Base-by-base conservation (phyloP, 2,113 vertebrate genomes). In the Leptodactylus fuscus region DNA sequence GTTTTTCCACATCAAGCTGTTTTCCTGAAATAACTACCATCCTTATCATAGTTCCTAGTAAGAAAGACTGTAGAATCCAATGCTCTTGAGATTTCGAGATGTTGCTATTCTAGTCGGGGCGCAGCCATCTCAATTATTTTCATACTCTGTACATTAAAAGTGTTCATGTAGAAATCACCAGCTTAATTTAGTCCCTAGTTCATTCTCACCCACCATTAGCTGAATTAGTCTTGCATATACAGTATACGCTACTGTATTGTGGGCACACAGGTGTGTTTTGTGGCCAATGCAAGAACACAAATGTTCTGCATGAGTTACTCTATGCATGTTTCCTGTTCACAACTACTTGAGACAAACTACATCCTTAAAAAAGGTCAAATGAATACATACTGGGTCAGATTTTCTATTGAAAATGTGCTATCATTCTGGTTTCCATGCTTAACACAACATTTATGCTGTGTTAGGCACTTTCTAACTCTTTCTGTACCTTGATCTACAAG, bases 11-110 rank as follows among this genome's bases (percentile, higher is more conserved):
- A n/a, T 22, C 18, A 71, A n/a, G 18, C 69, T 11, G 34, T 36
- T 22, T 70, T 70, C 34, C 13, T 71, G 36, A 71, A 71, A 71
- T 71, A 41, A 20, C 69, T 41, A 41, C n/a, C 9, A n/a, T 71
- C n/a, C 36, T 41, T 41, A 20, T 38, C 18, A 44, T 41, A 7
- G 12, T n/a, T 22, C 20, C 2, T 36, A 41, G 18, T 71, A 12
- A 4, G 55, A 27, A 24, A 27, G 11, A 2, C 58, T 27, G n/a
- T 24, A 62, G 58, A 62, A 12, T 62, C 1, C 53, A 62, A 27
- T 62, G 24, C 58, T 62, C 58, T 62, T 12, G 58, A 62, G 58
- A 62, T 62, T 62, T 0, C 7, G 12, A 62, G n/a, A 62, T 62
- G 12, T 62, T 62, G 1, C 24, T 29, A 62, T 62, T 62, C 58